Percentiles rank a stretch among this genome's conserved stretches.
phyloP scores from a whole-genome alignment of 2,113 vertebrate species.

The Ammospiza caudacuta region DNA sequence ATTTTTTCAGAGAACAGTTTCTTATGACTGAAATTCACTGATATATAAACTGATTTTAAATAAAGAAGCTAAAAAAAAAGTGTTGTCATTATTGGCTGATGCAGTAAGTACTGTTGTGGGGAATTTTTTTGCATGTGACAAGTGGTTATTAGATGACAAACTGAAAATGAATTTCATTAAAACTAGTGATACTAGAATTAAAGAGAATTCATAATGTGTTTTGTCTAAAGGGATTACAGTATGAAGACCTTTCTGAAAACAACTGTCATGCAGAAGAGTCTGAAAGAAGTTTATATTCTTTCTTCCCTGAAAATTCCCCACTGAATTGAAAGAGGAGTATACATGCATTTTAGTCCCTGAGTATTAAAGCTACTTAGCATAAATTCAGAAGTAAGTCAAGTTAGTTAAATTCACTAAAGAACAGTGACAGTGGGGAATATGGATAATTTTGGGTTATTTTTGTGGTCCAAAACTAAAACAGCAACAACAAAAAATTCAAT shows the following conservation, averaged over 20 bases:
- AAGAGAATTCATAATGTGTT: neutral
- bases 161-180: neutral
- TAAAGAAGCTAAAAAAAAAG: conserved; percentile 27
- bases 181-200: neutral
- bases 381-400: neutral
- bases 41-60: conserved; percentile 45
- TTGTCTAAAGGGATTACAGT: neutral
- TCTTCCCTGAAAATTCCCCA: neutral
- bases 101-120: neutral
- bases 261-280: neutral
- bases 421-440: neutral
- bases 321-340: neutral
- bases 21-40: conserved; percentile 27
- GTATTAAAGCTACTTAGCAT: neutral
- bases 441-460: neutral
- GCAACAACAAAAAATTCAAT: neutral
- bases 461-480: neutral
- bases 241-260: neutral
- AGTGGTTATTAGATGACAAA: neutral
- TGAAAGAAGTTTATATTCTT: neutral
- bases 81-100: neutral
- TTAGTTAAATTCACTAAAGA: neutral
- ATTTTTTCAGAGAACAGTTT: conserved; percentile 41
- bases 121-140: neutral
- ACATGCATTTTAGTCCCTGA: neutral